Conservation (phyloP, 2,113 vertebrate species). For the Spermophilus dauricus region DNA sequence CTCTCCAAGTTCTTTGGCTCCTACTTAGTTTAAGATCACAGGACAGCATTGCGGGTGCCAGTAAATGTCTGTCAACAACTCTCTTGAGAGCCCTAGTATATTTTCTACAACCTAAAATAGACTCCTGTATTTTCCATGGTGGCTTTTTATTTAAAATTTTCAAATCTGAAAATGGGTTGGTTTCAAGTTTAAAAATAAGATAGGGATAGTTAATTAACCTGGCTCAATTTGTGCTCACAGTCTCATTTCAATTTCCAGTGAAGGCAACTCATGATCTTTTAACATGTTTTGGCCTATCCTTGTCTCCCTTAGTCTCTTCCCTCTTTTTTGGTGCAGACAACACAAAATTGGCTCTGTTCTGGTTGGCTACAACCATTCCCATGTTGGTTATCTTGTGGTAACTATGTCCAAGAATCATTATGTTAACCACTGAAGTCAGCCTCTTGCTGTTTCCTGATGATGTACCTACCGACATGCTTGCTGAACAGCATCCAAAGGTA, state of each 20-base stretch:
- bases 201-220: background rate
- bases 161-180: background rate
- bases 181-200: conserved; percentile 2
- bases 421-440: conserved; percentile 53
- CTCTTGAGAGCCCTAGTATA: rapidly evolving
- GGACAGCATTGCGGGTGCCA: background rate
- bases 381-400: conserved; percentile 43
- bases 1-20: background rate
- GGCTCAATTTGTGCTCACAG: background rate
- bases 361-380: background rate
- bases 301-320: background rate
- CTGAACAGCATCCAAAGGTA: conserved; percentile 49
- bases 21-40: background rate
- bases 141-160: background rate
- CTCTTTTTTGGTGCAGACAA: background rate
- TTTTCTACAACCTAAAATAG: background rate
- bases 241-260: background rate
- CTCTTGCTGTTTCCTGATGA: conserved; percentile 75
- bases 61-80: background rate
- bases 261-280: background rate
- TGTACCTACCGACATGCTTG: conserved; percentile 44
- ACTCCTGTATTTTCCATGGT: background rate
- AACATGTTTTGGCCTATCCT: background rate
- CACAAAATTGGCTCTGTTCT: background rate
- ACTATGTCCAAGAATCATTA: conserved; percentile 14